Conservation (phyloP, 2,888 invertebrate species). For the Clusia tigrina region DNA sequence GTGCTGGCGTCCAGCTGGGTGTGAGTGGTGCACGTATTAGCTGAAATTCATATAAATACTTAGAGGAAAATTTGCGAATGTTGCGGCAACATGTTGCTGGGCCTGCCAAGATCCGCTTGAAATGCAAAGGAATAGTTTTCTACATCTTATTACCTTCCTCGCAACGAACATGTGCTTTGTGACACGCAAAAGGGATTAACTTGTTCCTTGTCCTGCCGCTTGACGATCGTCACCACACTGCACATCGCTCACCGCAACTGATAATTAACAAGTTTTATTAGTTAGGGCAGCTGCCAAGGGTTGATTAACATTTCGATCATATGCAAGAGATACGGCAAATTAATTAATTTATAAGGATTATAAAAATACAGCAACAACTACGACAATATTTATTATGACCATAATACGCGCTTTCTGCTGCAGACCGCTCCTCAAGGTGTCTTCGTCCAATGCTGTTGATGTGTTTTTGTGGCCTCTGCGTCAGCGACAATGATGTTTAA, state of each 20-base stretch:
- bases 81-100: conserved; percentile 43
- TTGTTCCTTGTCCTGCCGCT: conserved; percentile 29
- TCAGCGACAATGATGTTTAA: conserved; percentile 28
- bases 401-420: too few species aligned
- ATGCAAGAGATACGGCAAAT: conserved; percentile 53
- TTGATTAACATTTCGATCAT: conserved; percentile 47
- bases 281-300: conserved; percentile 47
- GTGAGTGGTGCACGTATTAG: too few species aligned
- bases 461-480: conserved; percentile 14
- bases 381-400: neutral
- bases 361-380: conserved; percentile 35
- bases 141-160: neutral
- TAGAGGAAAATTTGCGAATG: neutral
- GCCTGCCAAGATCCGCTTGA: neutral
- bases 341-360: conserved; percentile 60
- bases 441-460: conserved; percentile 21
- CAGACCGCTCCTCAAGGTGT: neutral
- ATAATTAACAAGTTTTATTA: conserved; percentile 56
- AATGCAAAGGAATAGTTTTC: neutral
- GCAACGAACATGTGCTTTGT: neutral
- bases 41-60: conserved; percentile 24
- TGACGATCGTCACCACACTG: conserved; percentile 44
- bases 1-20: conserved; percentile 29
- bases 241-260: conserved; percentile 29
- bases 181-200: conserved; percentile 23